A percentile compares a stretch with the other conserved stretches of the same genome.
Evolutionary conservation across 2,888 invertebrate species (phyloP).

Genomic region (Lissocephala sabroskyi): DNA sequence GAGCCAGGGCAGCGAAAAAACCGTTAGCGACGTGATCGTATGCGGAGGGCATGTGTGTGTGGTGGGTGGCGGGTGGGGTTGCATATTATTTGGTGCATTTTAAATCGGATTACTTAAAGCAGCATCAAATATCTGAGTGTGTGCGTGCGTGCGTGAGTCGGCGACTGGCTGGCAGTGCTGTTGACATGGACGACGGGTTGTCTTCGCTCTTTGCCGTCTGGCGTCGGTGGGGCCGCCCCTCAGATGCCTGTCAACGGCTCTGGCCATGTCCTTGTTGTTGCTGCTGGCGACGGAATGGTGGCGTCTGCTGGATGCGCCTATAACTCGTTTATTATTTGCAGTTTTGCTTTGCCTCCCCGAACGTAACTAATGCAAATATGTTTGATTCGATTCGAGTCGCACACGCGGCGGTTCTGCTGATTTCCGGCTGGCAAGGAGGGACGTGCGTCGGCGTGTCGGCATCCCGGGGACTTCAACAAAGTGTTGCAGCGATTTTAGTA

Average conservation of each 20-base stretch:
- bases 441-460: no score
- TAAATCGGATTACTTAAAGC: conserved; percentile 59
- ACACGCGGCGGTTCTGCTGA: no score
- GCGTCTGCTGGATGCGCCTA: conserved; percentile 12
- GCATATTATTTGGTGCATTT: conserved; percentile 47
- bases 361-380: conserved; percentile 24
- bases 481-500: no score
- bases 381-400: no score
- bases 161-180: conserved; percentile 11
- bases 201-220: not conserved
- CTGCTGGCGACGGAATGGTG: conserved; percentile 3
- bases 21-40: conserved; percentile 46
- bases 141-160: not conserved
- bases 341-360: conserved; percentile 14
- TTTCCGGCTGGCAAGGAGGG: no score
- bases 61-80: not conserved
- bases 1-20: not conserved
- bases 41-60: conserved; percentile 29
- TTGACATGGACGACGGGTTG: conserved; percentile 17
- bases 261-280: conserved; percentile 3
- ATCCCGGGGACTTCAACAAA: no score
- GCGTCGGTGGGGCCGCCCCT: no score
- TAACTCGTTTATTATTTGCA: conserved; percentile 43
- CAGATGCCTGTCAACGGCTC: no score
- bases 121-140: conserved; percentile 30